Evolutionary conservation across 1,140 invertebrate species (phyloP).

Genomic region (Nymphalis io): DNA sequence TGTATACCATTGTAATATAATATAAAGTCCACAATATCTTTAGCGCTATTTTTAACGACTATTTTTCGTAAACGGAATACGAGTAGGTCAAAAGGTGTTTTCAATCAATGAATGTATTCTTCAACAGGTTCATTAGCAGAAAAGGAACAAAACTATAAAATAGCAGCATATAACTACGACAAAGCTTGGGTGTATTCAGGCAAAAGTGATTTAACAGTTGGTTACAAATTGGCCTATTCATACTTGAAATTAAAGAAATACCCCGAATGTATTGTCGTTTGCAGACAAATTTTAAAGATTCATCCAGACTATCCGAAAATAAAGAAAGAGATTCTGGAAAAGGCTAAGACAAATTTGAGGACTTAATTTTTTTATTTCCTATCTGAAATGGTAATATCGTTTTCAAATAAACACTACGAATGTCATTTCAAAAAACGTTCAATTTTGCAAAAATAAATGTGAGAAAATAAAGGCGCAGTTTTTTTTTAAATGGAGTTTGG

Average conservation of each 20-base stretch:
- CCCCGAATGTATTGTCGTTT: conserved; percentile 85
- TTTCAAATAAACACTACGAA: too few species aligned
- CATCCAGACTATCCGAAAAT: conserved; percentile 95
- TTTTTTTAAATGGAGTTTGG: too few species aligned
- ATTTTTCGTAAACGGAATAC: too few species aligned
- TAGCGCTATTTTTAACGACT: too few species aligned
- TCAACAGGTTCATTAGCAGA: conserved; percentile 90
- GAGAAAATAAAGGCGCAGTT: too few species aligned
- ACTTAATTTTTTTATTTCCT: conserved; percentile 72
- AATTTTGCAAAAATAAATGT: too few species aligned
- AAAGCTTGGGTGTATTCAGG: conserved; percentile 92
- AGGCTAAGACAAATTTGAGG: conserved; percentile 92
- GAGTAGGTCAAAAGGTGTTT: too few species aligned
- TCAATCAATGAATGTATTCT: neutral
- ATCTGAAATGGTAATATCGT: neutral
- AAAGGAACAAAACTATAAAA: conserved; percentile 94
- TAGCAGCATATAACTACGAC: conserved; percentile 92
- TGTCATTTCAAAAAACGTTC: too few species aligned
- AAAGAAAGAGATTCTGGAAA: conserved; percentile 96
- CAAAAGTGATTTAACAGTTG: conserved; percentile 90
- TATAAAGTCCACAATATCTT: too few species aligned
- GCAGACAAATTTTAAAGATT: conserved; percentile 88
- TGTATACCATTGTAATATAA: too few species aligned
- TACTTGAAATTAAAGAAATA: conserved; percentile 95
- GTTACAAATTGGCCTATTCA: conserved; percentile 96